Evolutionary conservation across 2,888 invertebrate species (phyloP).

Genomic region (Merodon equestris): DNA sequence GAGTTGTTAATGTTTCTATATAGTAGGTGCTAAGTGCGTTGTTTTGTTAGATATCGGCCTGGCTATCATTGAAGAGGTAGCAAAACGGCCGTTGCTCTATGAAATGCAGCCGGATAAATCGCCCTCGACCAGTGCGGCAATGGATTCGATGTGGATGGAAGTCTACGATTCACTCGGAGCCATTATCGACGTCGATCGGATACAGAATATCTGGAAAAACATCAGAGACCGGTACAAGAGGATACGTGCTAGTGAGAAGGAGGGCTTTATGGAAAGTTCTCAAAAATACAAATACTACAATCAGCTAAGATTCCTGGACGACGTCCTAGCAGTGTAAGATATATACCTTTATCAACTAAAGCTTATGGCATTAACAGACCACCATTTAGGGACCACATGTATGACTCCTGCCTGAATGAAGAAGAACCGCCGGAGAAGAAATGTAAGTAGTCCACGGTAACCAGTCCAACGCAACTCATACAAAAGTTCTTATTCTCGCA

Average conservation of each 20-base stretch:
- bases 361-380: neutral
- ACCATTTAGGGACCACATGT: constrained; percentile 30
- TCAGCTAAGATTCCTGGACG: constrained; percentile 56
- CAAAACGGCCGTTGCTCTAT: constrained; percentile 63
- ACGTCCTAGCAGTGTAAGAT: constrained; percentile 28
- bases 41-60: constrained; percentile 54
- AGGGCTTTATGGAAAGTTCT: constrained; percentile 10
- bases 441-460: constrained; percentile 31
- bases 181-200: constrained; percentile 48
- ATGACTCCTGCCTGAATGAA: constrained; percentile 16
- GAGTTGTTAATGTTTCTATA: neutral
- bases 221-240: constrained; percentile 65
- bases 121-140: constrained; percentile 17
- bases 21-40: neutral
- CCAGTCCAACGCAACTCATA: too few species aligned
- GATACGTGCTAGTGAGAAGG: constrained; percentile 44
- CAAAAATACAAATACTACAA: constrained; percentile 63
- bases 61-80: constrained; percentile 59
- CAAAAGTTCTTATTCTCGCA: too few species aligned
- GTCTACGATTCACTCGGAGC: constrained; percentile 56
- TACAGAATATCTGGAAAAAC: constrained; percentile 69
- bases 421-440: constrained; percentile 46
- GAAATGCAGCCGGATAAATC: constrained; percentile 28
- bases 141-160: constrained; percentile 57
- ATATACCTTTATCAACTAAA: too few species aligned